These are phyloP conservation scores for Ibidorhyncha struthersii DNA, from an alignment of 2,113 vertebrate genomes.

Conservation along the genomic window DNA sequence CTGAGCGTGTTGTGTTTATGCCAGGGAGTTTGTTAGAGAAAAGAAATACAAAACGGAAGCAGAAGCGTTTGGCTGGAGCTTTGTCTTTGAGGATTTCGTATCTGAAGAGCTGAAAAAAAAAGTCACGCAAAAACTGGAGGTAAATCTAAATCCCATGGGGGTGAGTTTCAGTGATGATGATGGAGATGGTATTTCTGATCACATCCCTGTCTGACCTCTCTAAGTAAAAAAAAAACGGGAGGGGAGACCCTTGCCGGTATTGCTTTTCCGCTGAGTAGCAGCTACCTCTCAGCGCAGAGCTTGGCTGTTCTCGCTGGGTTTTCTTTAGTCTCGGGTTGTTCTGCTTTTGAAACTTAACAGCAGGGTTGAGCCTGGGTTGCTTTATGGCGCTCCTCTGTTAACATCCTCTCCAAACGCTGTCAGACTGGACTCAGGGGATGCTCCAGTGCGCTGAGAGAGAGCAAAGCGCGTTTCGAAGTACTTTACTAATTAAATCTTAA, in stretches of 20 bases:
- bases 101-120: slow-evolving; percentile 86
- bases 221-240: neutral
- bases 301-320: neutral
- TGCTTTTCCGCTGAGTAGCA: neutral
- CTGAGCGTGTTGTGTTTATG: neutral
- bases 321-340: neutral
- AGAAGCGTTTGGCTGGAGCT: slow-evolving; percentile 94
- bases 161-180: neutral
- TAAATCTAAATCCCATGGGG: slow-evolving; percentile 63
- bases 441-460: neutral
- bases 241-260: neutral
- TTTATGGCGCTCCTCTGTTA: neutral
- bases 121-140: slow-evolving; percentile 88
- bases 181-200: neutral
- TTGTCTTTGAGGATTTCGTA: slow-evolving; percentile 97
- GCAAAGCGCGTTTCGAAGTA: neutral
- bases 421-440: neutral
- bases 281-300: neutral
- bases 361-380: neutral
- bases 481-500: neutral
- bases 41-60: slow-evolving; percentile 93
- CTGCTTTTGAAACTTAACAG: neutral
- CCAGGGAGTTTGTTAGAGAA: slow-evolving; percentile 89
- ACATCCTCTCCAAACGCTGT: neutral
- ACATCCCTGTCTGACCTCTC: neutral